Percentiles rank a stretch among this genome's conserved stretches.
These are phyloP conservation scores for Drosophila aff. DNA, from an alignment of 1,140 invertebrate genomes.

Conservation along the genomic window DNA sequence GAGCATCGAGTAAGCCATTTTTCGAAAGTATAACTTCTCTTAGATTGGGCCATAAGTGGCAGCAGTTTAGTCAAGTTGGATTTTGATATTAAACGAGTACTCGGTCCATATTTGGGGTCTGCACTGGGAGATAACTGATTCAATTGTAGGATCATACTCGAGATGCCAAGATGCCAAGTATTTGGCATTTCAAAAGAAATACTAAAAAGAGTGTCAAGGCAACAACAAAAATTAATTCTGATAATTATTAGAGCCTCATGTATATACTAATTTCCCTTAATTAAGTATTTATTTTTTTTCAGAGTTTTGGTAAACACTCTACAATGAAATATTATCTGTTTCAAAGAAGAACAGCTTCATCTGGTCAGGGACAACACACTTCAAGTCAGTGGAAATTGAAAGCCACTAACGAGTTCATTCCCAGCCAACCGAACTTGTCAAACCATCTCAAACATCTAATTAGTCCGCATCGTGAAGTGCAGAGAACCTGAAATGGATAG, in stretches of 20 bases:
- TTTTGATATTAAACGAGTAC: conserved; percentile 33
- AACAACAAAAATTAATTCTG: neutral
- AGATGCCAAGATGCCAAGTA: neutral
- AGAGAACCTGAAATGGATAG: conserved; percentile 9
- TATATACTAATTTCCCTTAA: neutral
- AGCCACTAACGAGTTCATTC: conserved; percentile 71
- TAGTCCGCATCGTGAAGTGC: conserved; percentile 52
- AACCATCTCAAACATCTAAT: conserved; percentile 70
- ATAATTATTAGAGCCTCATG: neutral
- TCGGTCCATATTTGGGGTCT: conserved; percentile 10
- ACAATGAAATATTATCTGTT: too few relatives aligned
- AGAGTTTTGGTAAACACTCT: neutral
- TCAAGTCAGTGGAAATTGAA: conserved; percentile 14
- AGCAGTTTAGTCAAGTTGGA: conserved; percentile 44
- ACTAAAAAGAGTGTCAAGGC: neutral
- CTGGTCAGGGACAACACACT: neutral
- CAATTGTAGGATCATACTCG: too few relatives aligned
- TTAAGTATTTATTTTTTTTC: too few relatives aligned
- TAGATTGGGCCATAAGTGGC: conserved; percentile 51
- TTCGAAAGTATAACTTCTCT: conserved; percentile 45
- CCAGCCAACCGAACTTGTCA: conserved; percentile 44
- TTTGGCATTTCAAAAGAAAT: too few relatives aligned
- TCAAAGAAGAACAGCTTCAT: neutral
- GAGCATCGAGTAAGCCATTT: conserved; percentile 47
- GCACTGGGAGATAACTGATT: conserved; percentile 2